Evolutionary conservation across 2,797 vertebrate species (phyloP).

Genomic region (Ammospiza maritima): DNA sequence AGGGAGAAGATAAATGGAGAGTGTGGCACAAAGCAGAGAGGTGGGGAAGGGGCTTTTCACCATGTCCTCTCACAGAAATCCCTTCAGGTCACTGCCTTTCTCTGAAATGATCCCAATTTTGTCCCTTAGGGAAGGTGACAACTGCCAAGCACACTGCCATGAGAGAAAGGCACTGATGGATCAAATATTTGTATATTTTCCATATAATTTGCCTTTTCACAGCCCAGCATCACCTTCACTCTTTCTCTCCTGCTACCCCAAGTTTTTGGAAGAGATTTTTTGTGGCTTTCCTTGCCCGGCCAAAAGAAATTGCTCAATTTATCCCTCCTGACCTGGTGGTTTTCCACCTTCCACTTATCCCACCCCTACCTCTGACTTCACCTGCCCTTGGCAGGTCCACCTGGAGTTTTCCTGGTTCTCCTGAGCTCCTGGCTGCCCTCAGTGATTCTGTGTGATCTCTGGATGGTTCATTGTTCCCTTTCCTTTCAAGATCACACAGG

Average conservation of each 20-base stretch:
- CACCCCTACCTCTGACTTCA: background rate
- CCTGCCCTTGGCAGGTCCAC: background rate
- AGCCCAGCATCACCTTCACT: background rate
- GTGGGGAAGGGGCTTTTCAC: background rate
- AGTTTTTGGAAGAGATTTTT: background rate
- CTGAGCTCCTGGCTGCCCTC: background rate
- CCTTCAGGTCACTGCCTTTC: background rate
- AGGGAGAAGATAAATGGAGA: background rate
- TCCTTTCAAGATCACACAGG: constrained; percentile 42
- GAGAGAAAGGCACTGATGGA: background rate
- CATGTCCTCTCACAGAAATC: background rate
- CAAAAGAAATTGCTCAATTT: background rate
- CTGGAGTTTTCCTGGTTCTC: background rate
- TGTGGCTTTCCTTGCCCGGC: background rate
- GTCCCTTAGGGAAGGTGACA: background rate
- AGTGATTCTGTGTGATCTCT: background rate
- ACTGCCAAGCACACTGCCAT: background rate
- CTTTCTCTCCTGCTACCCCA: background rate
- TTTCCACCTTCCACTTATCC: background rate
- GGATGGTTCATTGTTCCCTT: constrained; percentile 44
- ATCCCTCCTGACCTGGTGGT: background rate
- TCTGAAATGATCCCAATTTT: background rate
- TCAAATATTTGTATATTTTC: background rate
- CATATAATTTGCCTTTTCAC: background rate
- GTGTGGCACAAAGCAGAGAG: background rate